Conservation (phyloP, 2,797 vertebrate genomes). For the Iguana delicatissima region DNA sequence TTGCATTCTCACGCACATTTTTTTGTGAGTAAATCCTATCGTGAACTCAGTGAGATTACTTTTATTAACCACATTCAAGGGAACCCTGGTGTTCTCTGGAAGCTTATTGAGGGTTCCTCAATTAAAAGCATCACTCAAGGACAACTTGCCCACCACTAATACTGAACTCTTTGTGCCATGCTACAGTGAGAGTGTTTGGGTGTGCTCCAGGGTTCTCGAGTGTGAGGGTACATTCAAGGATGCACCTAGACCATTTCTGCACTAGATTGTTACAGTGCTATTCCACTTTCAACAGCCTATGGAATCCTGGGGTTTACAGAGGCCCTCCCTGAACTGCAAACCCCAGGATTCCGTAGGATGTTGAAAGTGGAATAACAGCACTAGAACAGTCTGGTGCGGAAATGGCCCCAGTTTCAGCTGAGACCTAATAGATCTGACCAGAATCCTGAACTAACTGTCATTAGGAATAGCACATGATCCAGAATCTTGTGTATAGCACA, state of each 20-base stretch:
- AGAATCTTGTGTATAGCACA: neutral
- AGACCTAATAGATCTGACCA: neutral
- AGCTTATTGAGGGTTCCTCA: neutral
- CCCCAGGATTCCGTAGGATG: too few relatives aligned
- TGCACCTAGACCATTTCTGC: too few relatives aligned
- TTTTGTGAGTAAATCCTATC: neutral
- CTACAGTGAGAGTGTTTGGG: neutral
- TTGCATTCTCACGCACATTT: neutral
- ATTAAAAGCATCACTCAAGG: neutral
- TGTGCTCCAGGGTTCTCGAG: neutral
- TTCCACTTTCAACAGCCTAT: too few relatives aligned
- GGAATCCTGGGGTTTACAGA: too few relatives aligned
- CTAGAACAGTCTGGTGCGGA: too few relatives aligned
- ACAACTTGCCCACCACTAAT: neutral
- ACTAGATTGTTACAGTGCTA: too few relatives aligned
- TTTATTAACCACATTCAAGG: neutral
- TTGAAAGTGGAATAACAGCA: too few relatives aligned
- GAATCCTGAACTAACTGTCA: neutral
- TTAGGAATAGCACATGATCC: neutral
- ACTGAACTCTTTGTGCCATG: neutral
- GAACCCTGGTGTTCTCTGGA: neutral
- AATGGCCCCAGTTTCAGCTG: neutral
- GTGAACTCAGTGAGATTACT: neutral
- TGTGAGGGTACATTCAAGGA: neutral
- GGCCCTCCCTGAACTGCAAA: too few relatives aligned